phyloP scores from a whole-genome alignment of 2,797 vertebrate genomes.

The Setipinna tenuifilis region DNA sequence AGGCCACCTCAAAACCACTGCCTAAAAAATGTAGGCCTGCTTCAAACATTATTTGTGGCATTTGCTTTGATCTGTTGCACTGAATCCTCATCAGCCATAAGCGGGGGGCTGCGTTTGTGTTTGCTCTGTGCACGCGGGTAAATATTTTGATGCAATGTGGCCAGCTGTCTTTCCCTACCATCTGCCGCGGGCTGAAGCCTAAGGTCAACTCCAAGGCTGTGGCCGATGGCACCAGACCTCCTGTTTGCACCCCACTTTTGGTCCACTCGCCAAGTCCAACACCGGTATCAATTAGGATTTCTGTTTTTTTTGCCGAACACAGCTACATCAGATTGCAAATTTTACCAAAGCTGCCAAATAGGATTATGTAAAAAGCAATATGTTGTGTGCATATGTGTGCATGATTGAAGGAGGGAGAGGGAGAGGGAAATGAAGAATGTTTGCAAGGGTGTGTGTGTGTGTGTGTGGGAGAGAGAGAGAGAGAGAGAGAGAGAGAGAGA shows the following conservation, averaged over 20 bases:
- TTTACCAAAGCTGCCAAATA: not conserved
- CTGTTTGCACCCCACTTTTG: conserved; percentile 28
- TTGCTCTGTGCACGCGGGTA: conserved; percentile 33
- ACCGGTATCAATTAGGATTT: not conserved
- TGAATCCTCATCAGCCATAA: not conserved
- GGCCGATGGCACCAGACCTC: conserved; percentile 15
- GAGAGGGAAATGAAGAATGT: not conserved
- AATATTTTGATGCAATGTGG: conserved; percentile 45
- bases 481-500: not conserved
- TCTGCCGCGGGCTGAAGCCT: conserved; percentile 36
- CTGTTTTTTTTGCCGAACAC: not conserved
- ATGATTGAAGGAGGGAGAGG: not conserved
- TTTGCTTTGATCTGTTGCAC: not conserved
- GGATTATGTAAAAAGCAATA: not conserved
- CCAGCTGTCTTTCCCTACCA: conserved; percentile 38
- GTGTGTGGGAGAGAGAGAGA: not conserved
- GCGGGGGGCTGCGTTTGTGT: not conserved
- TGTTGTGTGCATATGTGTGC: not conserved
- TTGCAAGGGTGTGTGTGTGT: not conserved
- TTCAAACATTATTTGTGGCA: not conserved
- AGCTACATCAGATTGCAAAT: not conserved
- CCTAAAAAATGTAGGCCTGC: too few species aligned
- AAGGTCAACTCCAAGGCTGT: conserved; percentile 40
- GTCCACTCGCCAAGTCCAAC: conserved; percentile 15
- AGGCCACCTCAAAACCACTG: too few species aligned